phyloP scores from a whole-genome alignment of 2,888 invertebrate species.

The Cosmia pyralina region DNA sequence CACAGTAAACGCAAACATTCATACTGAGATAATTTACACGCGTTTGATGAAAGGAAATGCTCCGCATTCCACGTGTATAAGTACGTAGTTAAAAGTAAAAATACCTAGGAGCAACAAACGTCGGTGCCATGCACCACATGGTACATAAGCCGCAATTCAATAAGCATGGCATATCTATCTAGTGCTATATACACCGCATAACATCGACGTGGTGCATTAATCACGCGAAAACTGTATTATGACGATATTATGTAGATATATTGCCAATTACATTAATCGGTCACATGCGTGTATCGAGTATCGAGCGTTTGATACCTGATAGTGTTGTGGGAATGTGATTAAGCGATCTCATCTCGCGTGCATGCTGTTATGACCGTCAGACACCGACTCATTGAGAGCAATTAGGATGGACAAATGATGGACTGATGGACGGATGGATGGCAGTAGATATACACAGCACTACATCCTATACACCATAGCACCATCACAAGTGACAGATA shows the following conservation, averaged over 20 bases:
- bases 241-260: background rate
- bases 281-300: background rate
- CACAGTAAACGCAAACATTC: conserved; percentile 22
- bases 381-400: background rate
- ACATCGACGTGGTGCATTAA: conserved; percentile 24
- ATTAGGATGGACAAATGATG: conserved; percentile 15
- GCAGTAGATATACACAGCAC: background rate
- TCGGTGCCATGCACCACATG: conserved; percentile 43
- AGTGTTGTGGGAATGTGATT: background rate
- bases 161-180: conserved; percentile 40
- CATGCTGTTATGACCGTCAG: too few species aligned
- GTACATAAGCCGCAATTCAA: conserved; percentile 38
- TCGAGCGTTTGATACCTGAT: conserved; percentile 9
- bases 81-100: conserved; percentile 47
- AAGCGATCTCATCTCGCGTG: background rate
- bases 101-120: conserved; percentile 38
- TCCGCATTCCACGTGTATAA: conserved; percentile 21
- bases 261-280: conserved; percentile 1
- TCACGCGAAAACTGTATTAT: conserved; percentile 26
- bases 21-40: conserved; percentile 41
- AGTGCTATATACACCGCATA: conserved; percentile 1
- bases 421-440: too few species aligned
- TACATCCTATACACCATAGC: background rate
- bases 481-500: background rate
- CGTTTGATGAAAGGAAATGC: conserved; percentile 49